Base-by-base conservation (phyloP, 2,113 vertebrate species). In the Emydocephalus ijimae region DNA sequence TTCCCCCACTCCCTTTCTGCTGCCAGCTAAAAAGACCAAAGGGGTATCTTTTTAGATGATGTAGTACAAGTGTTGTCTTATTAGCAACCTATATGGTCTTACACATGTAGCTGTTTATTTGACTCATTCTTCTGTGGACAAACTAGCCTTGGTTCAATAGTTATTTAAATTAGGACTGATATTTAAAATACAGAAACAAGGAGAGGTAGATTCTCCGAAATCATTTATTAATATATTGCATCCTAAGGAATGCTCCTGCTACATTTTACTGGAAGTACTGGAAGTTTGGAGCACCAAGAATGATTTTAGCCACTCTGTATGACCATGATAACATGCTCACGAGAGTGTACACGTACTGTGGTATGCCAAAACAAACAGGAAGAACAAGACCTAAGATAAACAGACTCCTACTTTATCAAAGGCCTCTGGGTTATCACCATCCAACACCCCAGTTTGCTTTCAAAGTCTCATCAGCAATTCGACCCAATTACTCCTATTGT, bases 401-500 rank as follows among this genome's bases (percentile, higher is more conserved):
- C 14, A 5, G 24, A 50, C 24, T 29, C 29, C 48, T 81, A 43
- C 9, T 24, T 45, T 52, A 26, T 81, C 29, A 85, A 43, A 57
- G 45, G 4, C 50, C 74, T 89, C 52, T 57, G 52, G 50, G 89
- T 24, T 59, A 57, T 88, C 21, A 56, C 85, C 86, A 29, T 57
- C 34, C 34, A 26, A 87, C 34, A 2, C 12, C 29, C 3, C n/a
- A 18, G 43, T 24, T 12, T 61, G 0, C 0, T 59, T 18, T 56
- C 14, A 18, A 81, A 89, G 81, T n/a, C 85, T 61, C 7, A 15
- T 39, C 18, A 20, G 52, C 86, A 1, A 56, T 57, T n/a, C 10
- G 29, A 14, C 6, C 12, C 20, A 52, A 4, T 18, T 86, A 39
- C 45, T 59, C 6, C 45, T 34, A 39, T n/a, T 86, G 59, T 88